These are phyloP conservation scores for Alectura lathami DNA, from an alignment of 2,113 vertebrate species.

Conservation along the genomic window DNA sequence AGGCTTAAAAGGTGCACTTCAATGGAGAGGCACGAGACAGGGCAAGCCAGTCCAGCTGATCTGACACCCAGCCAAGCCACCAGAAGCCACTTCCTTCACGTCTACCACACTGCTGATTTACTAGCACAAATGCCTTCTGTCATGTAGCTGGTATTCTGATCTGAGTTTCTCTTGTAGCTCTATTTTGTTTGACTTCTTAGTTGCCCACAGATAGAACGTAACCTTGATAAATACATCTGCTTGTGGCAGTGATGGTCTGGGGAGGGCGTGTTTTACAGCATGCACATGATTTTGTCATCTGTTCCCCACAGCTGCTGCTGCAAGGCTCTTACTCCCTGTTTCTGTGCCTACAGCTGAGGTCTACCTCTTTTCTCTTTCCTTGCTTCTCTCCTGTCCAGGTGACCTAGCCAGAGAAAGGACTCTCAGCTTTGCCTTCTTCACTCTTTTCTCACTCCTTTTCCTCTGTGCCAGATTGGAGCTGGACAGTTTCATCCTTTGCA, in stretches of 20 bases:
- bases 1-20: not conserved
- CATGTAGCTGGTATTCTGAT: not conserved
- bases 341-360: conserved; percentile 57
- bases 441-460: conserved; percentile 80
- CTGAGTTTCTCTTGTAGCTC: not conserved
- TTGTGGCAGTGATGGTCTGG: not conserved
- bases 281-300: not conserved
- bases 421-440: conserved; percentile 76
- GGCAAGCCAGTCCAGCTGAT: not conserved
- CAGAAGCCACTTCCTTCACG: not conserved
- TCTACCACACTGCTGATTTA: not conserved
- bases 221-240: not conserved
- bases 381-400: conserved; percentile 81
- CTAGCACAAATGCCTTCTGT: not conserved
- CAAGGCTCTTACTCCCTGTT: conserved; percentile 47
- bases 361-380: conserved; percentile 67
- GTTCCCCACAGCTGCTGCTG: conserved; percentile 11
- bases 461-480: conserved; percentile 80
- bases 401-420: conserved; percentile 73
- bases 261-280: not conserved
- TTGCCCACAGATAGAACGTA: not conserved
- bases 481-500: conserved; percentile 80
- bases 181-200: not conserved
- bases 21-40: not conserved
- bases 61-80: not conserved